Percentiles rank a stretch among this genome's conserved stretches.
Conservation (phyloP, 64 coral and sea anemone genomes). For the Anthopleura sola region DNA sequence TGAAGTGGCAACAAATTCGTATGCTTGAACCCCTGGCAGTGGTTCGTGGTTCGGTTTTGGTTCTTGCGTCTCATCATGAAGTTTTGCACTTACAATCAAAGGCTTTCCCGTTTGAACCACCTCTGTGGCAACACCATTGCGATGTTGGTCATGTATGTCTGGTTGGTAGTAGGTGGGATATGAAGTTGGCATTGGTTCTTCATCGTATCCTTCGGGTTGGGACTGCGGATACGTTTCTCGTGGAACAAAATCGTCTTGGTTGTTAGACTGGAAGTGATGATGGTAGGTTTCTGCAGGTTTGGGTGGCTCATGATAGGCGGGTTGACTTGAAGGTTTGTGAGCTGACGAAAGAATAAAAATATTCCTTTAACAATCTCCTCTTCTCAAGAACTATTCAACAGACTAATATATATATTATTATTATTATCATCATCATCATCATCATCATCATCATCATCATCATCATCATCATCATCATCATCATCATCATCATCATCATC, state of each 20-base stretch:
- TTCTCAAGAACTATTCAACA: not conserved
- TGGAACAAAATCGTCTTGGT: not conserved
- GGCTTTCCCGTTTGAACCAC: conserved; percentile 1
- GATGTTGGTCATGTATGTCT: not conserved
- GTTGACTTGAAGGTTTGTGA: conserved; percentile 3
- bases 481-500: too few relatives aligned
- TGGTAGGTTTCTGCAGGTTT: not conserved
- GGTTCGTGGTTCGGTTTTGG: not conserved
- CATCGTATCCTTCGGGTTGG: not conserved
- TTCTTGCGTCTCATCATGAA: conserved; percentile 3
- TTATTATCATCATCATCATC: too few relatives aligned
- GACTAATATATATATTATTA: too few relatives aligned
- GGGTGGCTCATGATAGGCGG: not conserved
- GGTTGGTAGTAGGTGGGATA: conserved; percentile 24
- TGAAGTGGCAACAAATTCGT: not conserved
- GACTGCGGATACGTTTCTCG: not conserved
- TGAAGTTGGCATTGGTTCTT: conserved; percentile 4
- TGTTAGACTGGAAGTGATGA: not conserved
- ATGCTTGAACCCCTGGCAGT: not conserved
- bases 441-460: too few relatives aligned
- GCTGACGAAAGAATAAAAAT: conserved; percentile 2
- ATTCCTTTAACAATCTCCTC: not conserved
- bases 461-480: too few relatives aligned
- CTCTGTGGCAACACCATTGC: not conserved
- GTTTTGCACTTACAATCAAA: conserved; percentile 7